Evolutionary conservation across 1,140 invertebrate species (phyloP).

Genomic region (Drosophila jambulina): DNA sequence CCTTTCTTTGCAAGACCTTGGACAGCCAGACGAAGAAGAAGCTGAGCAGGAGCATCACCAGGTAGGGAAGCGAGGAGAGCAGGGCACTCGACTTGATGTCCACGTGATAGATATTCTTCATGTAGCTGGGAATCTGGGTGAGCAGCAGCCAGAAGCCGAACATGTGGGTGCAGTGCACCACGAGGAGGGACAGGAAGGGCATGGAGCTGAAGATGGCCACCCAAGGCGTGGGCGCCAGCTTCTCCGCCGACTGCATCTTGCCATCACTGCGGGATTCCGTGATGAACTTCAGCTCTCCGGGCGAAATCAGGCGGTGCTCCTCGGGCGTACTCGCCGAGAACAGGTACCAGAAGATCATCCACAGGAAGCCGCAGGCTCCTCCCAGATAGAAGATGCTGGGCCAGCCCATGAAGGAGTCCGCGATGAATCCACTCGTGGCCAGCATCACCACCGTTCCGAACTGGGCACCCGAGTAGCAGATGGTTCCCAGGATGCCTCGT

Average conservation of each 20-base stretch:
- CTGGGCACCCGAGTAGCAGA: conserved; percentile 89
- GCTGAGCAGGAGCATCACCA: conserved; percentile 89
- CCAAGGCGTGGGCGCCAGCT: conserved; percentile 88
- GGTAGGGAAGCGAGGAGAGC: conserved; percentile 92
- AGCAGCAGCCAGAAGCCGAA: conserved; percentile 98
- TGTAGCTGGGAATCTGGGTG: conserved; percentile 96
- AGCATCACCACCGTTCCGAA: conserved; percentile 91
- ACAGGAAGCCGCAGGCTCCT: conserved; percentile 88
- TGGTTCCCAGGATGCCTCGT: conserved; percentile 87
- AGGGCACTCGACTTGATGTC: conserved; percentile 91
- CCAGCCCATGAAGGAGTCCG: conserved; percentile 89
- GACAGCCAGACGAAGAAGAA: conserved; percentile 89
- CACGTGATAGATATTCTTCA: conserved; percentile 92
- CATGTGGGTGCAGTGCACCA: conserved; percentile 95
- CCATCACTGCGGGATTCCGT: conserved; percentile 84
- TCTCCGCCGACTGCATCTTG: conserved; percentile 59
- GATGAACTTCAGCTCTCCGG: conserved; percentile 88
- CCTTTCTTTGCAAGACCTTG: conserved; percentile 87
- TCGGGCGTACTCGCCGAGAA: conserved; percentile 89
- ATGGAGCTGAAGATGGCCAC: conserved; percentile 90
- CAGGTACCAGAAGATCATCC: conserved; percentile 88
- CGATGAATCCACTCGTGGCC: conserved; percentile 87
- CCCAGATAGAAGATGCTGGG: conserved; percentile 92
- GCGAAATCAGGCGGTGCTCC: conserved; percentile 86
- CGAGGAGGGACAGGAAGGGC: conserved; percentile 93